Evolutionary conservation across 2,113 vertebrate species (phyloP).

Genomic region (Spea multiplicata): DNA sequence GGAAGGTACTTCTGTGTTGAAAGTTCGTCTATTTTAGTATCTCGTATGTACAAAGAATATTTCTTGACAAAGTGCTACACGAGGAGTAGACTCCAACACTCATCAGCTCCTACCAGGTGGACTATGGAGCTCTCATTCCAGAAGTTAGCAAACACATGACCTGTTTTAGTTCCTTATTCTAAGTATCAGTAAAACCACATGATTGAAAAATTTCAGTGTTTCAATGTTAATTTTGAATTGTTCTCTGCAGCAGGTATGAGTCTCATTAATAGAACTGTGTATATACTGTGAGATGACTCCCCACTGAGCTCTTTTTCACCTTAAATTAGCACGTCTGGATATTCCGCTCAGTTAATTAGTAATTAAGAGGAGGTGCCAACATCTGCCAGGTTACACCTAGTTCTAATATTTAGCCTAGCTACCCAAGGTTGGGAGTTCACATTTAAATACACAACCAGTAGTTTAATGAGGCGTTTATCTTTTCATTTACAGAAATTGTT

Average conservation of each 20-base stretch:
- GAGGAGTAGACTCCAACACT: too few relatives aligned
- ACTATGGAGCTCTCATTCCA: too few relatives aligned
- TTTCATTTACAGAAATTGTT: too few relatives aligned
- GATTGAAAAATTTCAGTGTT: neutral
- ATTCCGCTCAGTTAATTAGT: constrained; percentile 33
- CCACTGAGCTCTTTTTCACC: constrained; percentile 30
- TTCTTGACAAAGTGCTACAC: too few relatives aligned
- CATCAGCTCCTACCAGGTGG: too few relatives aligned
- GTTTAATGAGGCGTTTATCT: too few relatives aligned
- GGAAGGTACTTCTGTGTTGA: too few relatives aligned
- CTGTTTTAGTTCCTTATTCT: too few relatives aligned
- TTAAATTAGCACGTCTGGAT: constrained; percentile 32
- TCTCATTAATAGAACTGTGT: constrained; percentile 29
- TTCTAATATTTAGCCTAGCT: constrained; percentile 11
- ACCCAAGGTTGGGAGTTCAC: neutral
- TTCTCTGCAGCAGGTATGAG: constrained; percentile 2
- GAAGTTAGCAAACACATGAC: too few relatives aligned
- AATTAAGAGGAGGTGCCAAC: constrained; percentile 30
- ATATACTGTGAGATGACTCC: constrained; percentile 32
- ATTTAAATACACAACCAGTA: neutral
- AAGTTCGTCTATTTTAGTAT: too few relatives aligned
- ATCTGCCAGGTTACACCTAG: constrained; percentile 9
- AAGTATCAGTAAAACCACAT: too few relatives aligned
- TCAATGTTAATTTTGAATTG: constrained; percentile 4
- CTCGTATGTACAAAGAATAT: too few relatives aligned